Evolutionary conservation across 1,140 invertebrate genomes (phyloP), one percentile per base, ranked within the genome.

Genomic region (Drosophila asahinai): DNA sequence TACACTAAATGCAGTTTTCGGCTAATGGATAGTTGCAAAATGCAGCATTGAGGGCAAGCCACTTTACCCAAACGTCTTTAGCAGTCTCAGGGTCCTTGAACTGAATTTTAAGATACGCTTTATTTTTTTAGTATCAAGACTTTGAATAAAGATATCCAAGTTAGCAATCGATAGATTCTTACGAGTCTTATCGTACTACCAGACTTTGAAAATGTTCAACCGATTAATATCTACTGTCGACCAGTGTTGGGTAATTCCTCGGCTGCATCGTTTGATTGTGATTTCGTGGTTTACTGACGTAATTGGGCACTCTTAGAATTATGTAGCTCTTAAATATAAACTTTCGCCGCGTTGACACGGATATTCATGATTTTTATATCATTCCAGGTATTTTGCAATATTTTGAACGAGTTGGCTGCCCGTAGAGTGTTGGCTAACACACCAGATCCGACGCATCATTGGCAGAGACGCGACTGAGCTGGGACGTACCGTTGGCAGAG

Each of bases 401-500:
- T 55, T 22, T 38, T 15, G 4, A 5, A n/a, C 36, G 36, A 1
- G 54, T 57, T 57, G 62, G 57, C 57, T 12, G n/a, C 5, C 3
- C 7, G 2, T 12, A 1, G 1, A 64, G 62, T 64, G 62, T 59
- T 64, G 52, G 8, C n/a, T 5, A 64, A 30, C 5, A 8, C 52
- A 15, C 5, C 61, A n/a, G n/a, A 22, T 6, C 51, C n/a, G 36
- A 42, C 33, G 51, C 22, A 17, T 38, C 33, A 62, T 45, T 45
- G 63, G 63, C 63, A 65, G 63, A 65, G 63, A 45, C 63, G 63
- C 63, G 63, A 64, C 62, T 61, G 62, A 60, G 70, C 54, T 58
- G 70, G 40, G 68, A 68, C 67, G 70, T 70, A 84, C 81, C 59
- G 81, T 81, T 80, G 72, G 83, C 89, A 80, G 87, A 79, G 83